Base-by-base conservation (phyloP, 2,888 invertebrate species). In the Apodemia duryi region DNA sequence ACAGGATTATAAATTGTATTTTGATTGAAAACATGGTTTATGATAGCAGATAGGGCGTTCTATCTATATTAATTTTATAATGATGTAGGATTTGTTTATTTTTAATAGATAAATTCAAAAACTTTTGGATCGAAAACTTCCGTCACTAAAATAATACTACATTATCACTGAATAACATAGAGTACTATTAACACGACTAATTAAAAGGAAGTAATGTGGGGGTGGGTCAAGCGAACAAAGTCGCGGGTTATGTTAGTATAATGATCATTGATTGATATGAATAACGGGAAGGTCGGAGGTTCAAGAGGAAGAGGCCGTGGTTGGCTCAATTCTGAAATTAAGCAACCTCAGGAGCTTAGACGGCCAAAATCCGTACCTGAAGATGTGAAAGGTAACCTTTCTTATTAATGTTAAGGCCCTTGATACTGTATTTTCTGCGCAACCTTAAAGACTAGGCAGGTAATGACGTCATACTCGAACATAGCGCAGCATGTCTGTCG, bases 261-360 rank as follows among this genome's bases (percentile, higher is more conserved):
- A 74, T 76, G 73, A 51, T 62, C 64, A 71, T 66, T 65, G 63
- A 64, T 72, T 83, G 84, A 84, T 85, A 92, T 92, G 92, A 92
- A 91, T 84, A 92, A 92, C 90, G 92, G 91, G 75, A 92, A 92
- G 71, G 80, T 88, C 75, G 88, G 91, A 75, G 89, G 87, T 78
- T 79, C 90, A 67, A 85, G 91, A 82, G 90, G 92, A 77, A 88
- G 88, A 79, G 92, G 92, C 79, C 91, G 92, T 75, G 88, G 91
- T 73, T 91, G 90, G 90, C 86, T 86, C 78, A 86, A 90, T 76
- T 76, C 86, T 70, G 90, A 89, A 60, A 65, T 62, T 69, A 90
- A 84, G 75, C 89, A 82, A 72, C 89, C 91, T 73, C 82, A 84
- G 76, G 91, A 91, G 77, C 86, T 92, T 66, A 90, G 92, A 66